Base-by-base conservation (phyloP, 2,888 invertebrate genomes). In the Stenchaetothrips biformis region DNA sequence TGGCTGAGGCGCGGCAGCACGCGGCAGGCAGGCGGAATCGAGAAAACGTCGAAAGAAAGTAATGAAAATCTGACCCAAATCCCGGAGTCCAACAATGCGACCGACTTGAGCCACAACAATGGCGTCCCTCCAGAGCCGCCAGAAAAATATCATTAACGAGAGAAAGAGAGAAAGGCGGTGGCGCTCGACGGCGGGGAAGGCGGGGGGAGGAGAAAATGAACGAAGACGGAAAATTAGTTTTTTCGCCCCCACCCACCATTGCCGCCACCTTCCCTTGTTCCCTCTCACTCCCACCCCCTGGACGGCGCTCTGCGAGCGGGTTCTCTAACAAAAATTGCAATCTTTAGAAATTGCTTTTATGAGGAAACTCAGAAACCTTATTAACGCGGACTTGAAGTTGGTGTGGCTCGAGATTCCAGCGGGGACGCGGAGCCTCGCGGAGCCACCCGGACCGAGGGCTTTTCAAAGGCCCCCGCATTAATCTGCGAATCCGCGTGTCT, bases 331-430 rank as follows among this genome's bases (percentile, higher is more conserved):
- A 74, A 74, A 74, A 74, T 74, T 74, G 67, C 67, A 74, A 74
- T 74, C 67, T 74, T 74, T 74, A 74, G 67, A 74, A 74, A 74
- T 74, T 74, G 67, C 67, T 74, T 74, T 74, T 74, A 74, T 74
- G 67, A 74, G 67, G 67, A 74, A 74, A 74, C 67, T 74, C 67
- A 25, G 21, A 74, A 74, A 74, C 67, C 67, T 74, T 74, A 74
- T 74, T 74, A 74, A 74, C 67, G 67, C 67, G 25, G 67, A 74
- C 67, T 74, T 74, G 67, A 74, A 74, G 67, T 74, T 74, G 25
- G 67, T 74, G 67, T 74, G 21, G 67, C 67, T 74, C 67, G 67
- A 74, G 67, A 74, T 25, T 74, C 67, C 67, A 21, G 67, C 11
- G 37, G 37, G 37, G 37, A 37, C 37, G 37, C 37, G 37, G 2